phyloP scores from a whole-genome alignment of 2,888 invertebrate genomes.

The Leptothorax acervorum region DNA sequence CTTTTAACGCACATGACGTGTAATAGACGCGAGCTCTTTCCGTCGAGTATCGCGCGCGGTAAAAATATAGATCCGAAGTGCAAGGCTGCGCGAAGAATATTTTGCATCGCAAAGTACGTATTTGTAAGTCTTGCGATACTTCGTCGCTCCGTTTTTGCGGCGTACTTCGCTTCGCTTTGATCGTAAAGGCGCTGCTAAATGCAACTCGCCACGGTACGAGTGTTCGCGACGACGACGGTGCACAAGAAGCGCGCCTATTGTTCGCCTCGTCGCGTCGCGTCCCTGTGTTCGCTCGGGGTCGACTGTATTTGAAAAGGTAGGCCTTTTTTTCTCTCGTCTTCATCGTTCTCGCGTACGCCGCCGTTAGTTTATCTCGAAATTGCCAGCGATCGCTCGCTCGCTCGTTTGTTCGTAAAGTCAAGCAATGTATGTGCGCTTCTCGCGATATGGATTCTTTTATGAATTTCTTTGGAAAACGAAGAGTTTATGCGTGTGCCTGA shows the following conservation, averaged over 20 bases:
- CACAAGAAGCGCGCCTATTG: constrained; percentile 33
- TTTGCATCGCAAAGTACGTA: constrained; percentile 22
- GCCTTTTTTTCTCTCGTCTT: neutral
- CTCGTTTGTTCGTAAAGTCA: neutral
- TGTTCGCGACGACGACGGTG: constrained; percentile 4
- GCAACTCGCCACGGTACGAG: neutral
- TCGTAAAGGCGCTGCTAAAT: constrained; percentile 25
- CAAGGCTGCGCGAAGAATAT: constrained; percentile 25
- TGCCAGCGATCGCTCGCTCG: neutral
- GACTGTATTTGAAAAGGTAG: constrained; percentile 21
- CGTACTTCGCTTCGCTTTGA: constrained; percentile 22
- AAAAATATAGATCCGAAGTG: constrained; percentile 25
- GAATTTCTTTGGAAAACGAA: neutral
- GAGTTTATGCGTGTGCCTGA: neutral
- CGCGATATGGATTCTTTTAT: neutral
- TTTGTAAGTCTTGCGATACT: constrained; percentile 16
- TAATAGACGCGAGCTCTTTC: neutral
- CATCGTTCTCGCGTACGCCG: neutral
- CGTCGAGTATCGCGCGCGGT: neutral
- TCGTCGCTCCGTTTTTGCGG: constrained; percentile 21
- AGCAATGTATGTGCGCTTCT: neutral
- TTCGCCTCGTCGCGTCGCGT: neutral
- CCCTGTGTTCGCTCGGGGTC: neutral
- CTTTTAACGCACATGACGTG: neutral
- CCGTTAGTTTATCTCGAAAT: constrained; percentile 21